phyloP scores from a whole-genome alignment of 2,888 invertebrate species.

The Thera obeliscata region DNA sequence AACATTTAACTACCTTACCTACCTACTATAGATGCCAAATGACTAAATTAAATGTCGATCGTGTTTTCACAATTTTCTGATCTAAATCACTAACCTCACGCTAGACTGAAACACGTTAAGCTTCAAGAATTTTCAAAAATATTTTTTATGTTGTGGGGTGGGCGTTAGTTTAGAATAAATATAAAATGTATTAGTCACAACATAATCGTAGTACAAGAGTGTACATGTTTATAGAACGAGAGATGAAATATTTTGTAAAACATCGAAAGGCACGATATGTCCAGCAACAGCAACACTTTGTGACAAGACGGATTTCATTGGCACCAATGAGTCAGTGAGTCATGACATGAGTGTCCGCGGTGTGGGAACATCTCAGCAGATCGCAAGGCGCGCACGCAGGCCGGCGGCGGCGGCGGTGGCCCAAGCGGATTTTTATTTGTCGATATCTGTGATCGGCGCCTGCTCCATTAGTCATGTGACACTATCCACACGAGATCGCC shows the following conservation, averaged over 20 bases:
- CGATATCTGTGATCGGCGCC: conserved; percentile 82
- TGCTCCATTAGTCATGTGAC: conserved; percentile 84
- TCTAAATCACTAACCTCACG: no score
- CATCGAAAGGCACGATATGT: conserved; percentile 19
- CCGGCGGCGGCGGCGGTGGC: conserved; percentile 55
- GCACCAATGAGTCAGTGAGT: conserved; percentile 37
- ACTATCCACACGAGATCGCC: conserved; percentile 80
- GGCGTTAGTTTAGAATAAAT: neutral
- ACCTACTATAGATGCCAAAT: neutral
- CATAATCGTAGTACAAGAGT: neutral
- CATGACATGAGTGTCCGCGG: conserved; percentile 35
- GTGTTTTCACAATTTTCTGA: neutral
- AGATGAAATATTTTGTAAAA: conserved; percentile 4
- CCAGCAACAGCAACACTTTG: conserved; percentile 32
- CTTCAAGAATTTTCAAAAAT: no score
- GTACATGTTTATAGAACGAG: neutral
- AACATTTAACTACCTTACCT: conserved; percentile 36
- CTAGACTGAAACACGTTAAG: no score
- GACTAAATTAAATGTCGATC: neutral
- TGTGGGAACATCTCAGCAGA: conserved; percentile 41
- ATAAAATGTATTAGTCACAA: neutral
- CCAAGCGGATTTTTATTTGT: conserved; percentile 76
- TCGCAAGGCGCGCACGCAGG: conserved; percentile 42
- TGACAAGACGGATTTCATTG: conserved; percentile 35
- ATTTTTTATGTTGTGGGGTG: neutral